Evolutionary conservation across 2,113 vertebrate genomes (phyloP).

Genomic region (Pogonocichla stellata): DNA sequence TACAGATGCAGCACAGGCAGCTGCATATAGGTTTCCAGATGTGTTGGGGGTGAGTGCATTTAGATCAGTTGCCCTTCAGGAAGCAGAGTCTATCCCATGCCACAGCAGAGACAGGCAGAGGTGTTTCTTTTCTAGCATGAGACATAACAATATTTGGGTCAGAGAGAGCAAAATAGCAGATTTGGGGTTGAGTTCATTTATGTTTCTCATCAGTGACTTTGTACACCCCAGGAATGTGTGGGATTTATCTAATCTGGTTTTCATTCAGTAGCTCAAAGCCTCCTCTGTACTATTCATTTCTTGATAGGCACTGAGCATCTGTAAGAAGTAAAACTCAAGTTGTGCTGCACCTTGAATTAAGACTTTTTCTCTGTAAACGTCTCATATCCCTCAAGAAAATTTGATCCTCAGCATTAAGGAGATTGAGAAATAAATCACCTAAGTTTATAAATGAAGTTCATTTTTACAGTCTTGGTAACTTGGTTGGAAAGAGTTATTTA

Average conservation of each 20-base stretch:
- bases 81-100: rapidly evolving
- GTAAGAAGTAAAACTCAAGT: not conserved
- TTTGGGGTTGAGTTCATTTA: not conserved
- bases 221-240: not conserved
- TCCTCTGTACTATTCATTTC: not conserved
- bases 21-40: not conserved
- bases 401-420: not conserved
- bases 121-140: not conserved
- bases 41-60: not conserved
- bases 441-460: not conserved
- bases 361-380: not conserved
- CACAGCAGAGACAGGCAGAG: not conserved
- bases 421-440: not conserved
- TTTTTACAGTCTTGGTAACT: not conserved
- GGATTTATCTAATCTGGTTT: not conserved
- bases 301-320: not conserved
- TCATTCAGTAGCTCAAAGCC: not conserved
- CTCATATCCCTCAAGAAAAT: not conserved
- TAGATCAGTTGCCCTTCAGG: not conserved
- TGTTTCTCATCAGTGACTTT: not conserved
- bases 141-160: rapidly evolving
- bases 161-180: not conserved
- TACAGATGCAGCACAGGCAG: not conserved
- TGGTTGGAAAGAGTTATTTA: not conserved
- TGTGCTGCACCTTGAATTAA: not conserved